phyloP scores from a whole-genome alignment of 2,888 invertebrate genomes.

The Scaptomyza polygonia region DNA sequence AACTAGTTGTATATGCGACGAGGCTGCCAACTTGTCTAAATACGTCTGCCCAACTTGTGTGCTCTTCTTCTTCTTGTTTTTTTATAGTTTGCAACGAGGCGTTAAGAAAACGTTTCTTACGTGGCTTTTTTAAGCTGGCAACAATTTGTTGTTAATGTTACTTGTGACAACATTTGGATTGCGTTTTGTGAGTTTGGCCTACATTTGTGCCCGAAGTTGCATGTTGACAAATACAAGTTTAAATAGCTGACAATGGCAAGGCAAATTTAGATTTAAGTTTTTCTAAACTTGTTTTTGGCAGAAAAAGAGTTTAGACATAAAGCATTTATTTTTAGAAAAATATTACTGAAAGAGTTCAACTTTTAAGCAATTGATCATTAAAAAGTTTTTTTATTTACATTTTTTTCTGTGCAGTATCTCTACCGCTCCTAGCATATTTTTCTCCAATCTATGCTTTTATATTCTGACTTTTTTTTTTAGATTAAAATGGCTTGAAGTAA shows the following conservation, averaged over 20 bases:
- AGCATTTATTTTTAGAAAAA: neutral
- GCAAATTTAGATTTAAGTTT: neutral
- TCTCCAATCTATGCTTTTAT: no score
- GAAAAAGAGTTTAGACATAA: neutral
- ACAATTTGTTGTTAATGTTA: constrained; percentile 13
- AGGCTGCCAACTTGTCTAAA: constrained; percentile 49
- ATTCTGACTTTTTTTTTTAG: neutral
- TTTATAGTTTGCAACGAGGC: constrained; percentile 25
- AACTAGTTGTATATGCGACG: constrained; percentile 38
- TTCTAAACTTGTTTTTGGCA: neutral
- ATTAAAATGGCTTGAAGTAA: neutral
- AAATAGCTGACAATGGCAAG: neutral
- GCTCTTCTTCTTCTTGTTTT: constrained; percentile 3
- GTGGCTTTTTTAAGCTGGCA: constrained; percentile 25
- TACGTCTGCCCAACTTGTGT: constrained; percentile 23
- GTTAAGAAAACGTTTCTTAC: constrained; percentile 45
- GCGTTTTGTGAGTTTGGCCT: constrained; percentile 11
- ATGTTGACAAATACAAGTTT: constrained; percentile 17
- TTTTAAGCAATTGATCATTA: neutral
- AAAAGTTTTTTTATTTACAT: neutral
- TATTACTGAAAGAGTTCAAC: neutral
- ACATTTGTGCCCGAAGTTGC: constrained; percentile 16
- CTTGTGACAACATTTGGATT: constrained; percentile 24
- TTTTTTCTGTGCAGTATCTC: neutral
- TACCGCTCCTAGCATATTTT: no score